Evolutionary conservation across 1,140 invertebrate species (phyloP).

Genomic region (Neodiprion pinetum): DNA sequence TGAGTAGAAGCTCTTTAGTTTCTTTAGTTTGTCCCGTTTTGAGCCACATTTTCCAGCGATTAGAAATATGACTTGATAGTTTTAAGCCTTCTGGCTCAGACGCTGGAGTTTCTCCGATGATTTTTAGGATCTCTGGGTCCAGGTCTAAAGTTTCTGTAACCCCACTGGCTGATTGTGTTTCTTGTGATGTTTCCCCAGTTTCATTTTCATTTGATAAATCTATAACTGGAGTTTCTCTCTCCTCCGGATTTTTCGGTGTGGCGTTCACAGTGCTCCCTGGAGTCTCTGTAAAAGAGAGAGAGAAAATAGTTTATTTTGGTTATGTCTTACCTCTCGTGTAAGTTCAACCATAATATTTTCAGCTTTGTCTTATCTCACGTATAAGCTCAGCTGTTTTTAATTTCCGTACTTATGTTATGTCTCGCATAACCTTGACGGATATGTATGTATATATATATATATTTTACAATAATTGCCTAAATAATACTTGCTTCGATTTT

Average conservation of each 20-base stretch:
- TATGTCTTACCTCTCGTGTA: neutral
- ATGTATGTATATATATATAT: too few species aligned
- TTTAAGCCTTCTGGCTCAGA: neutral
- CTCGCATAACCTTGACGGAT: too few species aligned
- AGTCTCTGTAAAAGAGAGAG: too few species aligned
- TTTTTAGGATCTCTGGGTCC: neutral
- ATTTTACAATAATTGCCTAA: too few species aligned
- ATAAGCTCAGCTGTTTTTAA: neutral
- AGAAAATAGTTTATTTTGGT: too few species aligned
- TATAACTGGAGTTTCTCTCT: neutral
- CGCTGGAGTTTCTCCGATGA: neutral
- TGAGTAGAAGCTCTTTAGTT: neutral
- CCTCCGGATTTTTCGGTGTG: neutral
- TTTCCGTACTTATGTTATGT: too few species aligned
- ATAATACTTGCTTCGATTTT: too few species aligned
- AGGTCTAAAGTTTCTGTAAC: neutral
- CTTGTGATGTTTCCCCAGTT: neutral
- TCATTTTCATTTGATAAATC: neutral
- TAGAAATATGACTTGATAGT: neutral
- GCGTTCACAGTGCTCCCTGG: neutral
- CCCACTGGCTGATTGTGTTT: neutral
- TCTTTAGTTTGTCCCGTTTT: slow-evolving; percentile 1
- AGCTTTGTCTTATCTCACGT: neutral
- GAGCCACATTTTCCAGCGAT: neutral
- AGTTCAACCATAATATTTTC: neutral